A percentile compares a stretch with the other conserved stretches of the same genome.
Evolutionary conservation across 2,113 vertebrate genomes (phyloP).

Genomic region (Apus apus): DNA sequence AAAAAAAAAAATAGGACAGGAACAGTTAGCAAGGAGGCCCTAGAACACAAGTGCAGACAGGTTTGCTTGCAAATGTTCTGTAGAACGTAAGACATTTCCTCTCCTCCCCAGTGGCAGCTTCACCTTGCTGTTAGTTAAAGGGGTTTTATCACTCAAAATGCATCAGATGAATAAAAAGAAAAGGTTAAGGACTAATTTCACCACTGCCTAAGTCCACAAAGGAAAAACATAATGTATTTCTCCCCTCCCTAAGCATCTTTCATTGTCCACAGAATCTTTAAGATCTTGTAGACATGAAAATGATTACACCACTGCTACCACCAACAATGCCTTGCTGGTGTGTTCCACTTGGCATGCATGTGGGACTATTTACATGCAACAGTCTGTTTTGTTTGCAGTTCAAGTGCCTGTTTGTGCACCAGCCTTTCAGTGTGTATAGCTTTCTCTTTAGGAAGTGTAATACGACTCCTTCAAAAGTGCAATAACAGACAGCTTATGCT

Average conservation of each 20-base stretch:
- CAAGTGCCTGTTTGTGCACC: constrained; percentile 22
- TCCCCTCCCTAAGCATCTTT: not conserved
- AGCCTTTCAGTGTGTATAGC: not conserved
- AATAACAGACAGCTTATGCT: not conserved
- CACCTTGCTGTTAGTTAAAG: constrained; percentile 49
- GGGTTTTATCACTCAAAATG: constrained; percentile 62
- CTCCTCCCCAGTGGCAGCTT: constrained; percentile 2
- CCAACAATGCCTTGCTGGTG: constrained; percentile 15
- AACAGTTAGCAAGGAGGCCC: not conserved
- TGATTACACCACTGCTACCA: constrained; percentile 9
- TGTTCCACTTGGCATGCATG: not conserved
- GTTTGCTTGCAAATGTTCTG: not conserved
- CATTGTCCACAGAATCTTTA: constrained; percentile 20
- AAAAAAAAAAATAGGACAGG: not conserved
- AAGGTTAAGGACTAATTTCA: constrained; percentile 70
- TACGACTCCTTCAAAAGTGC: not conserved
- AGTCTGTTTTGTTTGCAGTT: constrained; percentile 33
- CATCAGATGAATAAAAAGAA: constrained; percentile 63
- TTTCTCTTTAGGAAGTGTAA: constrained; percentile 28
- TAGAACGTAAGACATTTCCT: constrained; percentile 37
- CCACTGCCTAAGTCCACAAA: not conserved
- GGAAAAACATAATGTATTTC: constrained; percentile 2
- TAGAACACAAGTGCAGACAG: not conserved
- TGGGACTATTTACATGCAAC: not conserved
- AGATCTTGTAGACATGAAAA: constrained; percentile 32